Conservation (phyloP, 2,888 invertebrate genomes). For the Epinotia demarniana region DNA sequence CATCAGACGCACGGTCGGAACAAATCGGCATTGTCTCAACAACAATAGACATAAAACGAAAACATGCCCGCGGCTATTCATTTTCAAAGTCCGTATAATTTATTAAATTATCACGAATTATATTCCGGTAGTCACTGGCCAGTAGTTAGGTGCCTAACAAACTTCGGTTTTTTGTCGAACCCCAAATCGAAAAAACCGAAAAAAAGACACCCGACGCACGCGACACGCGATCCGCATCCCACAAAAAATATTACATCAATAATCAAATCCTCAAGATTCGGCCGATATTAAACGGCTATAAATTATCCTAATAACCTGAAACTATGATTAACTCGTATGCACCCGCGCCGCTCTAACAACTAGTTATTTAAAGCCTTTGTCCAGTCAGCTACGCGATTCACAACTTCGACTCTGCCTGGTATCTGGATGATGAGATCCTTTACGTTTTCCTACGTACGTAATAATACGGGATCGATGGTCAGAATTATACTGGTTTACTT, state of each 20-base stretch:
- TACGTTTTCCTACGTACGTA: too few relatives aligned
- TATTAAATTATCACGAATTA: slow-evolving; percentile 83
- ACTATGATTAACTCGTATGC: slow-evolving; percentile 67
- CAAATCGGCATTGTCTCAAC: slow-evolving; percentile 43
- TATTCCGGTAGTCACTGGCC: slow-evolving; percentile 83
- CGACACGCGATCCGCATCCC: slow-evolving; percentile 78
- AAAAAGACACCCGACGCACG: slow-evolving; percentile 77
- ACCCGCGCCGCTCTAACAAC: slow-evolving; percentile 50
- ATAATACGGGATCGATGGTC: not conserved
- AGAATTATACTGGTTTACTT: not conserved
- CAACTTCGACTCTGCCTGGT: not conserved
- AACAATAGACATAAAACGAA: slow-evolving; percentile 59
- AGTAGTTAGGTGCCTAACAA: slow-evolving; percentile 54
- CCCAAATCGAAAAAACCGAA: slow-evolving; percentile 65
- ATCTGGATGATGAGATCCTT: not conserved
- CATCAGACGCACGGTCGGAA: slow-evolving; percentile 12
- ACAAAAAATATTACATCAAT: slow-evolving; percentile 75
- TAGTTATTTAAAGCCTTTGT: slow-evolving; percentile 59
- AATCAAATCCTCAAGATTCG: slow-evolving; percentile 77
- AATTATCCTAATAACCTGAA: slow-evolving; percentile 81
- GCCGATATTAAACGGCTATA: slow-evolving; percentile 81
- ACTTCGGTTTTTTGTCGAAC: slow-evolving; percentile 73
- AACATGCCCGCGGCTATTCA: slow-evolving; percentile 68
- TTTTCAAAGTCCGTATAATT: slow-evolving; percentile 78
- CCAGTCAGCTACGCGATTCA: slow-evolving; percentile 47